Base-by-base conservation (phyloP, 2,113 vertebrate species). In the Pelecanoides urinatrix region DNA sequence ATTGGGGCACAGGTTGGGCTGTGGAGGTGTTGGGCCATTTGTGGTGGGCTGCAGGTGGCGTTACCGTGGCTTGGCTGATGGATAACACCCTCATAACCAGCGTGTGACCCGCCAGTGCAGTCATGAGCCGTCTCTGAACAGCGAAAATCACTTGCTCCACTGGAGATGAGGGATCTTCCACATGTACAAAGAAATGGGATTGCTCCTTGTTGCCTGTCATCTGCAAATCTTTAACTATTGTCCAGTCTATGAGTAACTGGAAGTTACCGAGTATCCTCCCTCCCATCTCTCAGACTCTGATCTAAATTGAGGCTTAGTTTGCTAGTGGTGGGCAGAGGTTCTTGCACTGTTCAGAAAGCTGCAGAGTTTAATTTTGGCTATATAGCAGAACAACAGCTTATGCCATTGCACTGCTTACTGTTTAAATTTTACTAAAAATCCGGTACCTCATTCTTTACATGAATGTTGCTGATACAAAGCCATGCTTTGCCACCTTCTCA, bases 1-100 rank as follows among this genome's bases (percentile, higher is more conserved):
- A 0, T 9, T 3, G 65, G 58, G 75, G 6, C 36, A 30, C 27
- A 2, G 40, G 3, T 4, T 10, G 66, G 53, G 76, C 19, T 1
- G 0, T 2, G 36, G 36, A 49, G 16, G 40, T 7, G 36, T 25
- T 8, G 11, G 52, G 17, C 19, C 16, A 0, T 20, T 6, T 5
- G 11, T 25, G 32, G 25, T 29, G 53, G 36, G 55, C 52, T 65
- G 79, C 27, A 36, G 56, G n/a, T 13, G 16, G 52, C 23, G 67
- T 9, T 15, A 10, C 15, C 1, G 0, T 0, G 0, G 55, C 53
- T 92, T 1, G 0, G 36, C 53, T 2, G 44, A 30, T 45, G 50
- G 5, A 1, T 8, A 65, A 11, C 1, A 1, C 22, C 23, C 26
- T 36, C 2, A 0, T 34, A 50, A 19, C n/a, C 44, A 2, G 10